Conservation (phyloP, 30 jellyfish, hydroid and myxozoan species). For the Mastigias papua region DNA sequence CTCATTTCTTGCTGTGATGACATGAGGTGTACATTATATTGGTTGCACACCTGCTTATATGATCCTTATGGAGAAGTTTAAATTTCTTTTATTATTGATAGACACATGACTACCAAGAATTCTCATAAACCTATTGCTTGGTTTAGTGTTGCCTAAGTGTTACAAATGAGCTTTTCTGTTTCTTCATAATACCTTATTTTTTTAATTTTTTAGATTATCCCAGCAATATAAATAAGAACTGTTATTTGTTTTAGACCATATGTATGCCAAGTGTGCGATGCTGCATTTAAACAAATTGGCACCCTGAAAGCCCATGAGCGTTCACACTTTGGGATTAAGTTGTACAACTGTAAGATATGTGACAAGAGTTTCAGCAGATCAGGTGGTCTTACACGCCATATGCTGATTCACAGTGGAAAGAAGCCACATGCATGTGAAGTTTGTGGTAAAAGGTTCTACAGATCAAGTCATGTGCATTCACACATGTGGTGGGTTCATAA, state of each 20-base stretch:
- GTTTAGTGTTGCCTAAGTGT: too few species aligned
- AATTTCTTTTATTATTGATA: too few species aligned
- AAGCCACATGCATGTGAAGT: conserved; percentile 51
- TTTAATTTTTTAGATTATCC: too few species aligned
- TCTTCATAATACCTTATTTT: too few species aligned
- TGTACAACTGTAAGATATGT: conserved; percentile 28
- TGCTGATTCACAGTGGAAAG: conserved; percentile 35
- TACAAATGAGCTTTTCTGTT: too few species aligned
- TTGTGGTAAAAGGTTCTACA: conserved; percentile 38
- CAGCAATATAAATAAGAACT: too few species aligned
- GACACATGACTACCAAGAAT: too few species aligned
- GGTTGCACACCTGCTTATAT: too few species aligned
- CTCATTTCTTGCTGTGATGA: too few species aligned
- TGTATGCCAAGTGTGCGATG: conserved; percentile 17
- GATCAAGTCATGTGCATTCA: conserved; percentile 20
- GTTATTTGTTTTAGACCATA: background rate
- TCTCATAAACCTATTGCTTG: too few species aligned
- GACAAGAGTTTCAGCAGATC: conserved; percentile 36
- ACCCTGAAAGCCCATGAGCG: conserved; percentile 42
- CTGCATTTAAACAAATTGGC: conserved; percentile 26
- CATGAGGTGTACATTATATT: too few species aligned
- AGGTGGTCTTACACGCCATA: conserved; percentile 33
- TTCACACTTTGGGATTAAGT: conserved; percentile 47
- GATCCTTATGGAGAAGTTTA: too few species aligned
- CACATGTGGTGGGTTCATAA: conserved; percentile 41